Evolutionary conservation across 2,113 vertebrate genomes (phyloP), one percentile per base, ranked within the genome.

Genomic region (Lichenostomus cassidix): DNA sequence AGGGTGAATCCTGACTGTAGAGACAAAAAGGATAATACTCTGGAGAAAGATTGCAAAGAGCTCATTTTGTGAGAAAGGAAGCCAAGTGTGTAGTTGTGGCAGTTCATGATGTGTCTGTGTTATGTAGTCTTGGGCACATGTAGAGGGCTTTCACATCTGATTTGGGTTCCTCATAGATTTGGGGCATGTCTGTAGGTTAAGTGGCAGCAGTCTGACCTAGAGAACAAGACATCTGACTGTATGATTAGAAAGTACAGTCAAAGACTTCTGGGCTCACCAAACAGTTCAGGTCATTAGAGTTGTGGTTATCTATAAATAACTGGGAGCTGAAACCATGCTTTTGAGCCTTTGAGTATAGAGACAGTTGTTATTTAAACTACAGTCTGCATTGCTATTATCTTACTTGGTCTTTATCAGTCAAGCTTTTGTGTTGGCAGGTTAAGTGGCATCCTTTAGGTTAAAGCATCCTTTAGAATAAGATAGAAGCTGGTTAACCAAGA

Each of bases 101-200:
- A 15, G 44, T 63, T 75, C 18, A 18, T 39, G 44, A 31, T 63
- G 10, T 79, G 31, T 79, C 53, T 25, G 17, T 69, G 42, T 83
- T 17, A 8, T 1, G 2, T 69, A 12, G 13, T 59, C 13, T 0
- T 8, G 47, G 28, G 22, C 1, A 1, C n/a, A 3, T 29, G 55
- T 25, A 52, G n/a, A 31, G 15, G 37, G 10, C n/a, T 83, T 81
- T 28, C n/a, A 28, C 17, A 5, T 69, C 15, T 78, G 28, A 23
- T 69, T 63, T 62, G 39, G 5, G 33, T 67, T 81, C 42, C 18
- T 78, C 22, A 2, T 24, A 33, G 52, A 15, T 67, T 28, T 35
- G 55, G 55, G 67, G 21, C 19, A 5, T 28, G 20, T 56, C 64
- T 71, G 29, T 63, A 53, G n/a, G n/a, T 50, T 52, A 68, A 39